Conservation (phyloP, 1,140 invertebrate species). For the Brachionus rubens region DNA sequence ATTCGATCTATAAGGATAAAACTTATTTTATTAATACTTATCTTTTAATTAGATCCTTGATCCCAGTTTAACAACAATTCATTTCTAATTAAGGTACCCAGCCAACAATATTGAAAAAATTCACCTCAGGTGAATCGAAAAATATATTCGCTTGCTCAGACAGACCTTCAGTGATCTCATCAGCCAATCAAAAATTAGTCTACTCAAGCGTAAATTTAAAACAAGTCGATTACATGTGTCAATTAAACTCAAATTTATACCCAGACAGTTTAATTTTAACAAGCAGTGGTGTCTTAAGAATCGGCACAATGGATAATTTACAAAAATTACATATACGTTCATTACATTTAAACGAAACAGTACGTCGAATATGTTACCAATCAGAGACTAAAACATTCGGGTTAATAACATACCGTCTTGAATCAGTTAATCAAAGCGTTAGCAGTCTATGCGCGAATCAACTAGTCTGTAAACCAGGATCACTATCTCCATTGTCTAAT, state of each 20-base stretch:
- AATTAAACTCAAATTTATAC: constrained; percentile 86
- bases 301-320: constrained; percentile 97
- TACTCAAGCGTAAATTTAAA: constrained; percentile 98
- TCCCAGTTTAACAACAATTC: too few relatives aligned
- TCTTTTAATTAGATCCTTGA: too few relatives aligned
- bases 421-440: constrained; percentile 62
- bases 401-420: constrained; percentile 81
- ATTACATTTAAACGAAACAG: constrained; percentile 87
- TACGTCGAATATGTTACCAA: constrained; percentile 85
- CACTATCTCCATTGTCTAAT: constrained; percentile 66
- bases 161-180: constrained; percentile 95
- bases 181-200: constrained; percentile 95
- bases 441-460: constrained; percentile 25
- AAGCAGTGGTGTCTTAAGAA: constrained; percentile 85
- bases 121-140: constrained; percentile 79
- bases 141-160: constrained; percentile 99
- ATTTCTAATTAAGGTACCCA: too few relatives aligned
- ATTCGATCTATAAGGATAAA: too few relatives aligned
- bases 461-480: neutral
- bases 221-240: constrained; percentile 97
- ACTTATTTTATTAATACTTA: too few relatives aligned
- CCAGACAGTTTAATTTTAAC: constrained; percentile 89
- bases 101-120: constrained; percentile 85
- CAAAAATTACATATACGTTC: constrained; percentile 95
- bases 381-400: constrained; percentile 89